Conservation (phyloP, 2,113 vertebrate species). For the Tursiops truncatus region DNA sequence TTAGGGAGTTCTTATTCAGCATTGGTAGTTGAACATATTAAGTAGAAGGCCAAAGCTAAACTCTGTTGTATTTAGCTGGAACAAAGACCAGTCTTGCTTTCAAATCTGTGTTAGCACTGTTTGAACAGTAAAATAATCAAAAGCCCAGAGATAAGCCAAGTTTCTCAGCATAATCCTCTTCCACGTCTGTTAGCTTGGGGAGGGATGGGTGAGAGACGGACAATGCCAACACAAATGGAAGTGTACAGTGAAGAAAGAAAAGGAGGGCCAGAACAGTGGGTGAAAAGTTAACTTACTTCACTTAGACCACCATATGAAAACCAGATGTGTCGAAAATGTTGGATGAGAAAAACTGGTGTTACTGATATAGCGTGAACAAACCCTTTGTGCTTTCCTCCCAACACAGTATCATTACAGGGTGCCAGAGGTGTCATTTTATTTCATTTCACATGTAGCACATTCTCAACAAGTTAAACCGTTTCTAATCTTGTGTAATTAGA, state of each 20-base stretch:
- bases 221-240: conserved; percentile 45
- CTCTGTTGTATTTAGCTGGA: conserved; percentile 42
- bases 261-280: conserved; percentile 59
- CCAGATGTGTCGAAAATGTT: conserved; percentile 65
- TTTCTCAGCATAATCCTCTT: conserved; percentile 18
- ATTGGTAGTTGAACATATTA: conserved; percentile 49
- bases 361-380: conserved; percentile 67
- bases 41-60: conserved; percentile 53
- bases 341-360: conserved; percentile 70
- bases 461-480: conserved; percentile 74
- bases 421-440: conserved; percentile 68
- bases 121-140: conserved; percentile 57
- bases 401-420: conserved; percentile 61
- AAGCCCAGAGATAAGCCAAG: conserved; percentile 53
- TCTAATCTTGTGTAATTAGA: conserved; percentile 79
- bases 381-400: conserved; percentile 70
- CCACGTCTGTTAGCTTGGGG: not conserved
- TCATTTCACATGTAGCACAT: conserved; percentile 74
- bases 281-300: conserved; percentile 64
- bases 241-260: conserved; percentile 16
- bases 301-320: conserved; percentile 68
- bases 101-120: conserved; percentile 39
- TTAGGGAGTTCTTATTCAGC: conserved; percentile 37
- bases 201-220: conserved; percentile 17
- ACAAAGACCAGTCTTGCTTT: conserved; percentile 54